phyloP scores from a whole-genome alignment of 2,797 vertebrate species.

The Harpagifer antarcticus region DNA sequence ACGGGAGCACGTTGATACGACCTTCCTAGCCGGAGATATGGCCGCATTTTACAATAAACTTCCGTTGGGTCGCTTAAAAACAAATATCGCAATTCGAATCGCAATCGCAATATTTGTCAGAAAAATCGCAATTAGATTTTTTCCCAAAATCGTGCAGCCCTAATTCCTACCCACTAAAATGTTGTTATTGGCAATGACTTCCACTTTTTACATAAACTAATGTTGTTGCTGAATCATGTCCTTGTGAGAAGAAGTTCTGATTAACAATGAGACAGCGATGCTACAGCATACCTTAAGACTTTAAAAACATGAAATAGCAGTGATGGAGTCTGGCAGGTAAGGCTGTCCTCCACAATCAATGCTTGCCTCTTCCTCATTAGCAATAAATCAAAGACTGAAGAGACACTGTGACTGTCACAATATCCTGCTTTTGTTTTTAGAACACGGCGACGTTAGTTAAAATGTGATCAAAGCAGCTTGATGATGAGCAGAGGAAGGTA shows the following conservation, averaged over 20 bases:
- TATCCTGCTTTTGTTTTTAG: conserved; percentile 59
- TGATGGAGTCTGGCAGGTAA: conserved; percentile 25
- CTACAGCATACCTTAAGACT: not conserved
- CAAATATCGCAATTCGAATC: too few relatives aligned
- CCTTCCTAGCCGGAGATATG: too few relatives aligned
- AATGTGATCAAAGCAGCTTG: conserved; percentile 72
- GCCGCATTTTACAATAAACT: too few relatives aligned
- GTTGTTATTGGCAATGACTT: not conserved
- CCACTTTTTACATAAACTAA: not conserved
- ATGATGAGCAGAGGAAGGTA: conserved; percentile 66
- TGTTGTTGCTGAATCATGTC: conserved; percentile 10
- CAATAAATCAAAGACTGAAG: conserved; percentile 59
- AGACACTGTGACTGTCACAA: conserved; percentile 50
- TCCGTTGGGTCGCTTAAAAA: too few relatives aligned
- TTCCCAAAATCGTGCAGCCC: too few relatives aligned
- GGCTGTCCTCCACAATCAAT: conserved; percentile 43
- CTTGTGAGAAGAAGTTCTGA: conserved; percentile 5
- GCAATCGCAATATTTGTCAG: too few relatives aligned
- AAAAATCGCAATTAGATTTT: too few relatives aligned
- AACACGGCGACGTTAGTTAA: conserved; percentile 42
- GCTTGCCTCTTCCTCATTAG: conserved; percentile 52
- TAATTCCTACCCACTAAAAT: too few relatives aligned
- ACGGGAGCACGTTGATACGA: too few relatives aligned
- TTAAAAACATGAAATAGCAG: not conserved
- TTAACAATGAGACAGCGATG: not conserved